Evolutionary conservation across 2,797 vertebrate species (phyloP), one percentile per base, ranked within the genome.

Genomic region (Anabas testudineus): DNA sequence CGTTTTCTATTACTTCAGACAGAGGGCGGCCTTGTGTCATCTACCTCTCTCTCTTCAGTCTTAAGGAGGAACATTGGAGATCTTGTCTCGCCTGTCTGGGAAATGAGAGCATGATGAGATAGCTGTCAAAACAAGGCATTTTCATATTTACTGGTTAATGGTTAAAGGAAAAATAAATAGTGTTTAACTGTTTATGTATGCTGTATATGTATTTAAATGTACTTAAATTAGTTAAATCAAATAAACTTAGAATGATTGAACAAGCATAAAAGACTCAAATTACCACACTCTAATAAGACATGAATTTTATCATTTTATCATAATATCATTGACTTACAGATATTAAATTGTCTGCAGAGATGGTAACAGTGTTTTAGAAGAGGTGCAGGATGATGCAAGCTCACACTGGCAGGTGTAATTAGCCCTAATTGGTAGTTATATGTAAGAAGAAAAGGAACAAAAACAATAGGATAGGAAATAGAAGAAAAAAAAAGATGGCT

Each of bases 11-110:
- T 68, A 53, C 86, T 88, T 93, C 93, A 94, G 93, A 94, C 87
- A 94, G 94, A 93, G 93, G 93, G 94, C 91, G 88, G 88, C 90
- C 92, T 94, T 94, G 94, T 92, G 93, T 93, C 91, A 89, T 88
- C 84, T 89, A 88, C 89, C 52, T 72, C 37, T 36, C 39, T 36
- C 28, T 48, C 48, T 24, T 21, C 58, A 53, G 34, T 41, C 34
- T 68, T 24, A 76, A 16, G 49, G 55, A 82, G 69, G 62, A 71
- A 71, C 49, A 78, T n/a, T 41, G 51, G 16, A 51, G 58, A 64
- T 68, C 46, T 5, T 46, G 37, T 43, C 7, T 18, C 21, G 12
- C 7, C 22, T 24, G 19, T 28, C 32, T 51, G 51, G 39, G 15
- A 16, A 32, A 28, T 19, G 8, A 54, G 19, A 32, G 34, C 10